Percentiles rank a stretch among this genome's conserved stretches.
Conservation (phyloP, 2,888 invertebrate species). For the Allacma fusca region DNA sequence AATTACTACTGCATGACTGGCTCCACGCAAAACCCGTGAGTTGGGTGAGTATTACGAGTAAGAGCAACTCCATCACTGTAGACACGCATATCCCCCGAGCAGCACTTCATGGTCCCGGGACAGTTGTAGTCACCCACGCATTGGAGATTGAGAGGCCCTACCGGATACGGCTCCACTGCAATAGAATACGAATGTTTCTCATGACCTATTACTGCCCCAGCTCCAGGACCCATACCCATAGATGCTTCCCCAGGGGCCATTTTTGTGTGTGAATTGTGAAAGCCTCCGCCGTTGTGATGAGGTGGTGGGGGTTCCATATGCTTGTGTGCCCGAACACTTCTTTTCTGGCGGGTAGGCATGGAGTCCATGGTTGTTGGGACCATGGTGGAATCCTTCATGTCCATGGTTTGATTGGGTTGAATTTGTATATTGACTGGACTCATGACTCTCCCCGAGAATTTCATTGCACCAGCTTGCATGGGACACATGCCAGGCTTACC, state of each 20-base stretch:
- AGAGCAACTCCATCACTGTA: slow-evolving; percentile 48
- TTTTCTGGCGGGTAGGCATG: neutral
- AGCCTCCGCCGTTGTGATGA: neutral
- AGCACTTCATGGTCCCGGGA: slow-evolving; percentile 54
- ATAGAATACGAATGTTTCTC: slow-evolving; percentile 24
- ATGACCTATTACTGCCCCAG: neutral
- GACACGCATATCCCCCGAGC: slow-evolving; percentile 52
- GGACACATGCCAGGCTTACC: slow-evolving; percentile 58
- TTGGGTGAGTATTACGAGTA: slow-evolving; percentile 49
- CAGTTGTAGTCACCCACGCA: slow-evolving; percentile 57
- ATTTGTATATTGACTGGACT: slow-evolving; percentile 5
- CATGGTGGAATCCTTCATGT: slow-evolving; percentile 9
- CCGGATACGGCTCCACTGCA: slow-evolving; percentile 9
- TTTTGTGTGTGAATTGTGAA: neutral
- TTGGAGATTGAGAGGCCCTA: neutral
- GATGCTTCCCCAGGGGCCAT: neutral
- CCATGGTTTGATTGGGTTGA: neutral
- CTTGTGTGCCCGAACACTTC: neutral
- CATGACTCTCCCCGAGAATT: slow-evolving; percentile 30
- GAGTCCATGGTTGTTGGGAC: neutral
- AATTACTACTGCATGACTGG: slow-evolving; percentile 38
- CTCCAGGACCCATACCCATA: neutral
- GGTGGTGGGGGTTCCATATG: neutral
- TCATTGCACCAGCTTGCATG: slow-evolving; percentile 50
- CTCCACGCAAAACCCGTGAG: slow-evolving; percentile 54